Evolutionary conservation across 2,113 vertebrate genomes (phyloP).

Genomic region (Xenopus borealis): DNA sequence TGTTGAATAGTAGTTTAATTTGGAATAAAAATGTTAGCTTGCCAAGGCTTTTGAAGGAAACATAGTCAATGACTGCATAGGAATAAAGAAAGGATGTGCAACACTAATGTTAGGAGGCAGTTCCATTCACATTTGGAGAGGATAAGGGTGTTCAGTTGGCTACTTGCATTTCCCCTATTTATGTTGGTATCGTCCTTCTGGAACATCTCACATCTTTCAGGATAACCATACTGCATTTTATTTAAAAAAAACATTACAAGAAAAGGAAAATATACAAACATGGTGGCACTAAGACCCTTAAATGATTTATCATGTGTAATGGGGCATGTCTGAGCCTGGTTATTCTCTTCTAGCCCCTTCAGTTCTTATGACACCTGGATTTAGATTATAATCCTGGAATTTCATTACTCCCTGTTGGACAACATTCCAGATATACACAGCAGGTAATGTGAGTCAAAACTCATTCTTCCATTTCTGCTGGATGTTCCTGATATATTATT

Average conservation of each 20-base stretch:
- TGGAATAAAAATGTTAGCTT: too few relatives aligned
- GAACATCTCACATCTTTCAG: background rate
- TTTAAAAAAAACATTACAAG: background rate
- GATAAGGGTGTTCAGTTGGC: too few relatives aligned
- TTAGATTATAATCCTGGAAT: conserved; percentile 93
- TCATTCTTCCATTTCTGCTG: conserved; percentile 76
- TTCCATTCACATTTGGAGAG: too few relatives aligned
- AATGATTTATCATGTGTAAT: background rate
- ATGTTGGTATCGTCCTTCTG: too few relatives aligned
- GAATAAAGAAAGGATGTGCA: too few relatives aligned
- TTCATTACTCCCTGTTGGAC: conserved; percentile 75
- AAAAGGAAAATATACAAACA: background rate
- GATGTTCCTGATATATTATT: conserved; percentile 76
- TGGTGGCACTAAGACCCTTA: background rate
- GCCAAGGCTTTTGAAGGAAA: too few relatives aligned
- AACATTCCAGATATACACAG: conserved; percentile 80
- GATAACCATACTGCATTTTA: background rate
- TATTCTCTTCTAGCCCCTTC: conserved; percentile 31
- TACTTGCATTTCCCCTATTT: too few relatives aligned
- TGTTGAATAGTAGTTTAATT: too few relatives aligned
- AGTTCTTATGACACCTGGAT: conserved; percentile 69
- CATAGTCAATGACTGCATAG: too few relatives aligned
- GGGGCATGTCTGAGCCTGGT: background rate
- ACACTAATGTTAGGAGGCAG: too few relatives aligned
- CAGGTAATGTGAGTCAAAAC: conserved; percentile 89